phyloP scores from a whole-genome alignment of 2,888 invertebrate species.

The Anagyrus pseudococci region DNA sequence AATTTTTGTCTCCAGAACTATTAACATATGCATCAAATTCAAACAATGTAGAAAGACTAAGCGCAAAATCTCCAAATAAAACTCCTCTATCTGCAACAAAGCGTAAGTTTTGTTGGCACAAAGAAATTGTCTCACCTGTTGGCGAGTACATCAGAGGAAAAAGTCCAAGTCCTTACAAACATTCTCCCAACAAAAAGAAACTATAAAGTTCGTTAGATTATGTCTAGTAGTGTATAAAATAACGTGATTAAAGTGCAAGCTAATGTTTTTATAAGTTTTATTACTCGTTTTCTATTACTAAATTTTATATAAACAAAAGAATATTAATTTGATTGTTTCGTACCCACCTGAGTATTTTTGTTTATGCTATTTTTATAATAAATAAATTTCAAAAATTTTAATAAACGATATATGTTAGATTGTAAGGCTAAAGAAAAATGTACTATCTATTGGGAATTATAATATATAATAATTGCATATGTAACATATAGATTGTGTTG shows the following conservation, averaged over 20 bases:
- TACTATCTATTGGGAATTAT: too few species aligned
- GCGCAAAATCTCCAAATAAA: conserved; percentile 24
- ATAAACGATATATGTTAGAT: too few species aligned
- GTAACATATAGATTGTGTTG: not conserved
- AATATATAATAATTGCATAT: not conserved
- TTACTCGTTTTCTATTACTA: conserved; percentile 21
- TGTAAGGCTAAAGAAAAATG: too few species aligned
- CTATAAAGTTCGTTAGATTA: not conserved
- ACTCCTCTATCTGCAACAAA: conserved; percentile 14
- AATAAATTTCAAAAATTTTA: not conserved
- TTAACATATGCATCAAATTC: not conserved
- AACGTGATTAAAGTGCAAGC: conserved; percentile 33
- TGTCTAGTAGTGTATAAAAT: not conserved
- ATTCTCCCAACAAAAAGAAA: conserved; percentile 32
- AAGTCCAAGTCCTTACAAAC: conserved; percentile 34
- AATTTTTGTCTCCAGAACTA: not conserved
- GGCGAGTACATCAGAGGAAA: conserved; percentile 41
- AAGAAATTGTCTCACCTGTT: conserved; percentile 40
- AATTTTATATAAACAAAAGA: conserved; percentile 24
- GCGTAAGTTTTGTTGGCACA: conserved; percentile 24
- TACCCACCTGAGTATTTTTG: conserved; percentile 8
- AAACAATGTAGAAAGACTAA: conserved; percentile 5
- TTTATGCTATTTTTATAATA: conserved; percentile 13
- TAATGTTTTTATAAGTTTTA: conserved; percentile 30
- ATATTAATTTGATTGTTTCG: conserved; percentile 24